A percentile compares a stretch with the other conserved stretches of the same genome.
Conservation (phyloP, 2,113 vertebrate genomes). For the Platysteira castanea region DNA sequence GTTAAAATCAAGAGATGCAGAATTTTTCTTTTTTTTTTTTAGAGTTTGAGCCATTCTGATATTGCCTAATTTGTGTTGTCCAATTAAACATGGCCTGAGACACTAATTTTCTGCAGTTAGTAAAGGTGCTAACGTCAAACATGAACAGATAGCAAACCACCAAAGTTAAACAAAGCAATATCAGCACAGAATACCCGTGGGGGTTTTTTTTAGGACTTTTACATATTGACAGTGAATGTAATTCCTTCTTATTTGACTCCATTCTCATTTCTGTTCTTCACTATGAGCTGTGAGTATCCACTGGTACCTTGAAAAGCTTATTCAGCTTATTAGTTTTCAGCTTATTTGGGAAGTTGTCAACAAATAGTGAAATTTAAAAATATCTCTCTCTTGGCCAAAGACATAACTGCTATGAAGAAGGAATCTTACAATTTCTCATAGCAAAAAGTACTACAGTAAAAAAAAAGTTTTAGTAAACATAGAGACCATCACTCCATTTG, state of each 20-base stretch:
- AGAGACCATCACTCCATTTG: background rate
- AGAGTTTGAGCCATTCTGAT: background rate
- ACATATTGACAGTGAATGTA: background rate
- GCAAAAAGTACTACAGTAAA: background rate
- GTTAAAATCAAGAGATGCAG: background rate
- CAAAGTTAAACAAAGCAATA: background rate
- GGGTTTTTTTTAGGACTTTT: background rate
- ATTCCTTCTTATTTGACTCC: background rate
- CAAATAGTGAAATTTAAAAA: background rate
- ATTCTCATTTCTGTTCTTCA: background rate
- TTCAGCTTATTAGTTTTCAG: background rate
- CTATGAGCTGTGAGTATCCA: background rate
- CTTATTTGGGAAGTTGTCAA: background rate
- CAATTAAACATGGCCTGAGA: background rate
- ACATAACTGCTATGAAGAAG: background rate
- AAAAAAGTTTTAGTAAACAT: background rate
- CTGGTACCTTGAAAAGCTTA: background rate
- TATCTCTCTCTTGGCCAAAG: background rate
- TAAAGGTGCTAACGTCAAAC: background rate
- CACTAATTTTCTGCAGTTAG: background rate
- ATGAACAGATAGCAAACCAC: background rate
- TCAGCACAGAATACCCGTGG: background rate
- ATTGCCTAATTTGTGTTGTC: background rate
- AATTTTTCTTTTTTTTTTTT: background rate
- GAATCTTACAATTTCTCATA: background rate